Conservation (phyloP, 1,140 invertebrate species). For the Cotesia vestalis region DNA sequence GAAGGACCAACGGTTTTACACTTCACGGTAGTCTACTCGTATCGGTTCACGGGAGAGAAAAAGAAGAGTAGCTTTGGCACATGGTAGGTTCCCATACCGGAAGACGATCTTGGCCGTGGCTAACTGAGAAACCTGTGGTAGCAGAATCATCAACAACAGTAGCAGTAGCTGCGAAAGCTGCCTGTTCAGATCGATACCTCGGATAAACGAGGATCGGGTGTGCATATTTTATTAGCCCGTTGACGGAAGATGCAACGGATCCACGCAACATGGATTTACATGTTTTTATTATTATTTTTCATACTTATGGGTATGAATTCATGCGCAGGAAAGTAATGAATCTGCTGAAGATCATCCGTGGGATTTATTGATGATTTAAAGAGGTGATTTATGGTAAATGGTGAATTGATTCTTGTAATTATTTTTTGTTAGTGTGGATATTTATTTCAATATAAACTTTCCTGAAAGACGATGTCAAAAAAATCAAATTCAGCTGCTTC, state of each 20-base stretch:
- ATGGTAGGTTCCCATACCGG: constrained; percentile 13
- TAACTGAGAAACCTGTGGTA: not conserved
- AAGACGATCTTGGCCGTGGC: constrained; percentile 19
- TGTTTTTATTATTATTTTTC: too few species aligned
- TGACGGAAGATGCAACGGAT: constrained; percentile 26
- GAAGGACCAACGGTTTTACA: constrained; percentile 12
- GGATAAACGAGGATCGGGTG: constrained; percentile 36
- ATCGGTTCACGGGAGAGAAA: too few species aligned
- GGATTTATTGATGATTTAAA: too few species aligned
- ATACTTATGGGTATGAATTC: not conserved
- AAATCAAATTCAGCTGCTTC: too few species aligned
- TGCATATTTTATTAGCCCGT: constrained; percentile 36
- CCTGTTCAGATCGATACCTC: constrained; percentile 31
- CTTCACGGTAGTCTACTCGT: too few species aligned
- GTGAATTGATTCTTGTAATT: too few species aligned
- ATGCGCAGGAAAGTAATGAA: not conserved
- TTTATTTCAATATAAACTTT: too few species aligned
- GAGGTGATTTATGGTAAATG: too few species aligned
- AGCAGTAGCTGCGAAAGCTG: constrained; percentile 18
- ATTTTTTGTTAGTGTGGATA: too few species aligned
- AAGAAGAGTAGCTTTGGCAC: not conserved
- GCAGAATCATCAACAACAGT: not conserved
- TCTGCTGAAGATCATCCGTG: too few species aligned
- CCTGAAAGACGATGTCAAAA: too few species aligned
- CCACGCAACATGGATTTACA: not conserved